phyloP scores from a whole-genome alignment of 2,888 invertebrate genomes.

The Diarsia rubi region DNA sequence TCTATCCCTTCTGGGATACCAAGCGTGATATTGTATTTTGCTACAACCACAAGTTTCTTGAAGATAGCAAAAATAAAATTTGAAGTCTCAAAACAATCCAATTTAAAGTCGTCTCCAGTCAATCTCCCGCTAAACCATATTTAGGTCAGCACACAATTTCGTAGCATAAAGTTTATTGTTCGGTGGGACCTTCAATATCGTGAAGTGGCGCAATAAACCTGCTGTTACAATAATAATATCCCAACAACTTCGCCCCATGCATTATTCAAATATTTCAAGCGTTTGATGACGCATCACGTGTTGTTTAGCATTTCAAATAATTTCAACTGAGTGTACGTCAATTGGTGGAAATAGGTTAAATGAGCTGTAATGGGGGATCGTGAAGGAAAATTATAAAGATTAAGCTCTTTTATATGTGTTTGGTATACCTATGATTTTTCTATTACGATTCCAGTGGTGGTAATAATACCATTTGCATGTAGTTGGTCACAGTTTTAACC shows the following conservation, averaged over 20 bases:
- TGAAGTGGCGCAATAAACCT: slow-evolving; percentile 46
- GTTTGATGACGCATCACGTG: slow-evolving; percentile 8
- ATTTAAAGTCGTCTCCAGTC: neutral
- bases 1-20: neutral
- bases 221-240: slow-evolving; percentile 10
- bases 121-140: slow-evolving; percentile 21
- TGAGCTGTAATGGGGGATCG: neutral
- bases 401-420: too few species aligned
- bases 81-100: neutral
- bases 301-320: slow-evolving; percentile 1
- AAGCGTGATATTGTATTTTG: neutral
- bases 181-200: slow-evolving; percentile 43
- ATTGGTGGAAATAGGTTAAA: neutral
- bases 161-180: slow-evolving; percentile 48
- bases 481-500: neutral
- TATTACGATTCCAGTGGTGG: neutral
- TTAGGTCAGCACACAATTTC: slow-evolving; percentile 48
- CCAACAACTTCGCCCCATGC: slow-evolving; percentile 9
- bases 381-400: neutral
- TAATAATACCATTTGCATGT: neutral
- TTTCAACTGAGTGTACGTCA: neutral
- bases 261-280: slow-evolving; percentile 41
- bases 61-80: neutral
- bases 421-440: neutral
- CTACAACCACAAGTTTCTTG: neutral